These are phyloP conservation scores for Poecilia gillii DNA, from an alignment of 2,797 vertebrate species.

Conservation along the genomic window DNA sequence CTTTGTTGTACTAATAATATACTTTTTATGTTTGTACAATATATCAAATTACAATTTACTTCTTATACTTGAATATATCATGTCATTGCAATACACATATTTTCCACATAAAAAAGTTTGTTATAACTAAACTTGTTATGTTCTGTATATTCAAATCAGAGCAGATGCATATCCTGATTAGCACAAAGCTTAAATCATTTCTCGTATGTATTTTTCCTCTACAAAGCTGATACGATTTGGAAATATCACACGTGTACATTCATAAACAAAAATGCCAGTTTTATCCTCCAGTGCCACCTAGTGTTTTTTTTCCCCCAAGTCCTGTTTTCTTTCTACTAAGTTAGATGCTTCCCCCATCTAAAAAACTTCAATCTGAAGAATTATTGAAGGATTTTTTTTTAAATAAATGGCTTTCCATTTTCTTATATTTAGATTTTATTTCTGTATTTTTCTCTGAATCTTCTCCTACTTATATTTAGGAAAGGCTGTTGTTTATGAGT, in stretches of 20 bases:
- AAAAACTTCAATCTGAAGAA: neutral
- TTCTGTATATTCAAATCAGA: neutral
- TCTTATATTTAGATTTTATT: constrained; percentile 1
- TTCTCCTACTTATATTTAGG: neutral
- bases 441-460: neutral
- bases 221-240: neutral
- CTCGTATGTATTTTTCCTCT: neutral
- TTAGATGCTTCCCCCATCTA: neutral
- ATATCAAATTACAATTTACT: neutral
- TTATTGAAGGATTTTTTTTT: neutral
- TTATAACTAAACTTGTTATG: neutral
- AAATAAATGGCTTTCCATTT: neutral
- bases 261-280: constrained; percentile 17
- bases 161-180: neutral
- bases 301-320: constrained; percentile 22
- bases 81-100: neutral
- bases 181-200: neutral
- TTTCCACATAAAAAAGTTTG: neutral
- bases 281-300: constrained; percentile 60
- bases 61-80: neutral
- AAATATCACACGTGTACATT: neutral
- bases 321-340: neutral
- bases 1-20: neutral
- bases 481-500: neutral
- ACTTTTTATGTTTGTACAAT: neutral